A percentile compares a stretch with the other conserved stretches of the same genome.
phyloP scores from a whole-genome alignment of 2,797 vertebrate genomes.

The Mormyrus hasselquistii region DNA sequence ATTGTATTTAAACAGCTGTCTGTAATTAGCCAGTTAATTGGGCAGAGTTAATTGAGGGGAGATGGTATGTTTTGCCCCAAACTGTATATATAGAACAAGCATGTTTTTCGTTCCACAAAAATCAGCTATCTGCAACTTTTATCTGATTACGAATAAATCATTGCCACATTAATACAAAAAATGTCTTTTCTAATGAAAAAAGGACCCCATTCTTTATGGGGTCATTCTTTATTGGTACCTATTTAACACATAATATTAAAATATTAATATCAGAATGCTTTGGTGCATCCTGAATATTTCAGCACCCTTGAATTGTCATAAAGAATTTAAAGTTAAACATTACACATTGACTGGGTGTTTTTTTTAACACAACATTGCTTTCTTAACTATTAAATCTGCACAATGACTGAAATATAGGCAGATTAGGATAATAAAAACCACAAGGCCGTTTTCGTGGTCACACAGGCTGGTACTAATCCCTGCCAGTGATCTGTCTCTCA shows the following conservation, averaged over 20 bases:
- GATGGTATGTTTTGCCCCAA: not conserved
- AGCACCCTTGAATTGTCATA: not conserved
- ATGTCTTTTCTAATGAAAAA: not conserved
- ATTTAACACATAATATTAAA: not conserved
- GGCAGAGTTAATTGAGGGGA: not conserved
- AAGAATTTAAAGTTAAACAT: not conserved
- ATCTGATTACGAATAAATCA: not conserved
- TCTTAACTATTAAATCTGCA: not conserved
- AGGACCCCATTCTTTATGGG: not conserved
- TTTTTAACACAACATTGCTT: not conserved
- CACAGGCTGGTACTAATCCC: not conserved
- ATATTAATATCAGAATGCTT: not conserved
- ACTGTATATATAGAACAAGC: not conserved
- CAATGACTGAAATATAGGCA: not conserved
- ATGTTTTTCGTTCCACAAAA: not conserved
- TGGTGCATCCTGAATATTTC: not conserved
- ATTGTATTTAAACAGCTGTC: conserved; percentile 2
- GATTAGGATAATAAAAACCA: not conserved
- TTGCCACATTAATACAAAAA: not conserved
- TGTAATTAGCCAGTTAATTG: not conserved
- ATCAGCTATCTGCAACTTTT: not conserved
- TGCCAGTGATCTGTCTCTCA: not conserved
- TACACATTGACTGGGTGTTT: not conserved
- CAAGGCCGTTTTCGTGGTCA: not conserved
- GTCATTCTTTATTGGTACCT: not conserved